These are phyloP conservation scores for Saimiri boliviensis DNA, from an alignment of 2,113 vertebrate genomes.

Conservation along the genomic window DNA sequence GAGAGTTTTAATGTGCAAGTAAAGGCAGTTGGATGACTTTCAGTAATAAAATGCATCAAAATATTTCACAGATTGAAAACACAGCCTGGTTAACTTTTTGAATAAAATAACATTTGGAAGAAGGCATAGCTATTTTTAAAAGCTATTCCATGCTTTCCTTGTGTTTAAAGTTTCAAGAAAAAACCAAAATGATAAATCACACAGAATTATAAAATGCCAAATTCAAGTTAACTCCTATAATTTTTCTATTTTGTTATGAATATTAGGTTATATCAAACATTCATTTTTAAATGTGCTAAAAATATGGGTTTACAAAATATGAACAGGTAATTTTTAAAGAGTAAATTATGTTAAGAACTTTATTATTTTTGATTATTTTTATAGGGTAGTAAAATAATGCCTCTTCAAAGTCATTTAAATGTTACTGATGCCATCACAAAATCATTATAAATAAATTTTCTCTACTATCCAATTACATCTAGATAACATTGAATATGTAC, in stretches of 20 bases:
- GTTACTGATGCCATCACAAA: conserved; percentile 31
- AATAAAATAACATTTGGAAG: conserved; percentile 46
- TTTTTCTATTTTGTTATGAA: conserved; percentile 20
- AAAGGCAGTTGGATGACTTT: conserved; percentile 48
- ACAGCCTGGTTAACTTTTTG: neutral
- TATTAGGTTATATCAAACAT: conserved; percentile 42
- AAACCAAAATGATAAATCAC: conserved; percentile 39
- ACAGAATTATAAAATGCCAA: conserved; percentile 48
- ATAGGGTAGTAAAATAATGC: conserved; percentile 25
- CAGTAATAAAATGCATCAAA: conserved; percentile 53
- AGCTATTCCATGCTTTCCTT: neutral
- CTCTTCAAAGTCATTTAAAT: conserved; percentile 48
- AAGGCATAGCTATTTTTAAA: conserved; percentile 28
- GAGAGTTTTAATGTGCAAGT: neutral
- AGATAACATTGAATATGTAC: conserved; percentile 36
- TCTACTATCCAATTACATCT: neutral
- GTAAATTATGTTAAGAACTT: conserved; percentile 44
- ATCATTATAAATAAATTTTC: neutral
- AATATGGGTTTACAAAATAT: conserved; percentile 54
- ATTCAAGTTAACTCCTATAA: conserved; percentile 1
- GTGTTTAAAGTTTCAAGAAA: conserved; percentile 35
- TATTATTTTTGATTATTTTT: conserved; percentile 46
- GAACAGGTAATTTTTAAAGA: conserved; percentile 48
- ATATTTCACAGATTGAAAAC: conserved; percentile 50
- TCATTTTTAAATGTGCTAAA: conserved; percentile 60